Evolutionary conservation across 2,888 invertebrate genomes (phyloP), one percentile per base, ranked within the genome.

Genomic region (Eupithecia vulgata): DNA sequence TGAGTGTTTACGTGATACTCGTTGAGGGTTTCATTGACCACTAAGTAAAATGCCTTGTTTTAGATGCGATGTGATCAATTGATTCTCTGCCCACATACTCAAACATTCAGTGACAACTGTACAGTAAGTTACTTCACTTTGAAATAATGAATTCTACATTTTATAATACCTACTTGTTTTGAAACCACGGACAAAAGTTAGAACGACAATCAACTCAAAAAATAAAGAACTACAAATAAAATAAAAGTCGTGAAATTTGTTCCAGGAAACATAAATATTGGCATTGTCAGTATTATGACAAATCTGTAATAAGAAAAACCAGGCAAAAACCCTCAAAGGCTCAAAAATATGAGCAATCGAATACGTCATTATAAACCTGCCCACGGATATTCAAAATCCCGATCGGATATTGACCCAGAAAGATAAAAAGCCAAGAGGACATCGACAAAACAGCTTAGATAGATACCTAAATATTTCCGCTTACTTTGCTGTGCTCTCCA

Each of bases 381-480:
- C 70, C 66, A 34, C 68, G 75, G 75, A 75, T 73, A 72, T 72
- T 68, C 64, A 72, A 68, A 75, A 75, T 72, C 70, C 75, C 72
- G 75, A 66, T 75, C 75, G 75, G 75, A 75, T 68, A 75, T 75
- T 75, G 64, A 48, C 64, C 59, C 37, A 59, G 75, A 37, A 45
- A 68, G 68, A 71, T 72, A 72, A 72, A 75, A 72, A 70, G 67
- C 70, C 45, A 15, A 69, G 72, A 75, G 62, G 68, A 35, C 75
- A 62, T 57, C 57, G 64, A 59, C 66, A 59, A 68, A 67, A 67
- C 64, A 61, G 57, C 71, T 71, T 71, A 71, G 61, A 4, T 12
- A 10, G 57, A 64, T 48, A 45, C 35, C 25, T 69, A 13, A 25
- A 71, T 45, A 75, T 68, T 66, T 74, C 42, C 67, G 62, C 25